Evolutionary conservation across 2,797 vertebrate genomes (phyloP), one percentile per base, ranked within the genome.

Genomic region (Bradypodion ventrale): DNA sequence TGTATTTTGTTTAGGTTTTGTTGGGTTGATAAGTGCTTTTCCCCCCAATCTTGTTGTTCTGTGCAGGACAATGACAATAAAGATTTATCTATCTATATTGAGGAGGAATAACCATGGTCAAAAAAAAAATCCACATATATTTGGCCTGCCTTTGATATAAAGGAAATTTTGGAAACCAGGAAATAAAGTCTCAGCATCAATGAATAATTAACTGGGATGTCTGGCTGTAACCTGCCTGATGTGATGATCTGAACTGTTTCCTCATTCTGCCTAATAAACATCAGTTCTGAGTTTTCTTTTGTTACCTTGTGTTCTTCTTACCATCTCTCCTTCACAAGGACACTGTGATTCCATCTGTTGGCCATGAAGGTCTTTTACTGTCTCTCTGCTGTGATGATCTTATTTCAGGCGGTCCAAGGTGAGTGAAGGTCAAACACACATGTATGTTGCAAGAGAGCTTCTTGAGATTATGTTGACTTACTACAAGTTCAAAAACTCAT

Each of bases 351-450:
- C 10, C 27, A 44, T 62, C 7, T 42, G 27, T 56, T 29, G 60
- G 65, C 63, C 37, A 83, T 83, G 82, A 60, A 83, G 37, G 32
- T 77, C 46, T 15, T 69, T 19, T 66, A 59, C 23, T 69, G 65
- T 32, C 52, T 83, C 73, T 44, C 65, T 19, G 82, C 40, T 44
- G n/a, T 74, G 3, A 35, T 70, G 23, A 60, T 77, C 40, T 68
- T 77, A 16, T 10, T 83, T 23, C 74, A 56, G 8, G 63, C 37
- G 27, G 21, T 42, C 44, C 74, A 60, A 76, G 82, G 82, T 83
- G 52, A 83, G 74, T 44, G 13, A 32, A 59, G 49, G 42, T 56
- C 5, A 21, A 76, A 69, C 37, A 56, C 7, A 49, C 8, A 37
- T 27, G 9, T 21, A 46, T 7, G 2, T 32, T 29, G 27, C 7